Percentiles rank a stretch among this genome's conserved stretches.
Conservation (phyloP, 1,140 invertebrate species). For the Drosophila virilis region DNA sequence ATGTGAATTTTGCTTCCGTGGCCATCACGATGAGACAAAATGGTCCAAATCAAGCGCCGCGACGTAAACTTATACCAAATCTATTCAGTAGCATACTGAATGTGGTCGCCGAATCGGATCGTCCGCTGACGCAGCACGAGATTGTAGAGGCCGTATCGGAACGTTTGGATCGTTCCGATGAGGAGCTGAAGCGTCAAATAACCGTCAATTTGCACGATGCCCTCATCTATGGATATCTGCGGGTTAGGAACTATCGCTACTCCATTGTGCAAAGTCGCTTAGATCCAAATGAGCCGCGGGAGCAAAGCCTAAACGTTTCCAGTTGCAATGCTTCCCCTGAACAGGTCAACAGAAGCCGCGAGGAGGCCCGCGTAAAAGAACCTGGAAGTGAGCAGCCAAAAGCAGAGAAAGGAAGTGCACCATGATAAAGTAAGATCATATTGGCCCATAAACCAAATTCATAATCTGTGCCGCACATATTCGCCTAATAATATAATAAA, state of each 20-base stretch:
- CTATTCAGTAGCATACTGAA: constrained; percentile 60
- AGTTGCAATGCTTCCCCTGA: neutral
- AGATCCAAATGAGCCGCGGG: constrained; percentile 32
- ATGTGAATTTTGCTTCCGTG: constrained; percentile 13
- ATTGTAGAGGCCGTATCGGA: constrained; percentile 59
- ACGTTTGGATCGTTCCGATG: constrained; percentile 58
- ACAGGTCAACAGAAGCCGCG: neutral
- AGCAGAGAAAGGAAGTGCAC: neutral
- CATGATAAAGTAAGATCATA: neutral
- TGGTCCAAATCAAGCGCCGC: constrained; percentile 54
- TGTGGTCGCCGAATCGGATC: constrained; percentile 62
- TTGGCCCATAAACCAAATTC: neutral
- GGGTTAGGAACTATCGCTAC: constrained; percentile 54
- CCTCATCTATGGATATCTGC: constrained; percentile 61
- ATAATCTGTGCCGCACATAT: neutral
- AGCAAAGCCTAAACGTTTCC: neutral
- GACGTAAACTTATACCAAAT: constrained; percentile 62
- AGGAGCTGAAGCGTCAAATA: constrained; percentile 68
- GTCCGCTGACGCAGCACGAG: constrained; percentile 61
- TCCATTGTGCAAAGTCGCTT: constrained; percentile 39
- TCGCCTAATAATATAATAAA: neutral
- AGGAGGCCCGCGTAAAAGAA: neutral
- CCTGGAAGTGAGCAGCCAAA: neutral
- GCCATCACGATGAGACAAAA: constrained; percentile 42
- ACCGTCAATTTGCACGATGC: constrained; percentile 64